phyloP scores from a whole-genome alignment of 92 coral and sea anemone genomes.

The Phymanthus crucifer region DNA sequence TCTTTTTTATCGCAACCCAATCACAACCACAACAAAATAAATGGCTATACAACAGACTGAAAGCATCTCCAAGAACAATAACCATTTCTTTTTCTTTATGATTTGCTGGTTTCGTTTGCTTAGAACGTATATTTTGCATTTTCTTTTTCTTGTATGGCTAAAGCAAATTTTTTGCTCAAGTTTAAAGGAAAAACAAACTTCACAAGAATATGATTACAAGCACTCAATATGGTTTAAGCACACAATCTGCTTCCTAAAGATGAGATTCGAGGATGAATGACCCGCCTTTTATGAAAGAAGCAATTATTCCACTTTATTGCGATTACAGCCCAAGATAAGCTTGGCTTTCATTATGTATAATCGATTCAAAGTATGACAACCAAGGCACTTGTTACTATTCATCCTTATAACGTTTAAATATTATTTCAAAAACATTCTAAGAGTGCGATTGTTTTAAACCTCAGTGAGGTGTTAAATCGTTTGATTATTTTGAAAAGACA shows the following conservation, averaged over 20 bases:
- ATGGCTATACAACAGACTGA: slow-evolving; percentile 14
- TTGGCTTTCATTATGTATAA: slow-evolving; percentile 36
- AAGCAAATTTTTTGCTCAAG: slow-evolving; percentile 12
- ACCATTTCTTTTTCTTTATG: not conserved
- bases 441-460: slow-evolving; percentile 24
- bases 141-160: slow-evolving; percentile 5
- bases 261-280: slow-evolving; percentile 23
- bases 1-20: slow-evolving; percentile 18
- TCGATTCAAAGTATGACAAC: slow-evolving; percentile 29
- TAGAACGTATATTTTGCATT: not conserved
- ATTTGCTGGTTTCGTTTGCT: slow-evolving; percentile 23
- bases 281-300: slow-evolving; percentile 44
- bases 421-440: slow-evolving; percentile 24
- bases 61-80: slow-evolving; percentile 6
- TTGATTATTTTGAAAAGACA: slow-evolving; percentile 28
- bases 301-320: slow-evolving; percentile 41
- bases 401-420: slow-evolving; percentile 1
- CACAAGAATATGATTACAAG: slow-evolving; percentile 23
- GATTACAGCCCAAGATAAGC: slow-evolving; percentile 42
- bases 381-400: slow-evolving; percentile 24
- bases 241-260: slow-evolving; percentile 41
- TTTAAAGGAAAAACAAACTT: slow-evolving; percentile 31
- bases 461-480: slow-evolving; percentile 29
- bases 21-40: slow-evolving; percentile 29
- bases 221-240: slow-evolving; percentile 36